A percentile compares a stretch with the other conserved stretches of the same genome.
Conservation (phyloP, 1,140 invertebrate genomes). For the Wiebesia pumilae region DNA sequence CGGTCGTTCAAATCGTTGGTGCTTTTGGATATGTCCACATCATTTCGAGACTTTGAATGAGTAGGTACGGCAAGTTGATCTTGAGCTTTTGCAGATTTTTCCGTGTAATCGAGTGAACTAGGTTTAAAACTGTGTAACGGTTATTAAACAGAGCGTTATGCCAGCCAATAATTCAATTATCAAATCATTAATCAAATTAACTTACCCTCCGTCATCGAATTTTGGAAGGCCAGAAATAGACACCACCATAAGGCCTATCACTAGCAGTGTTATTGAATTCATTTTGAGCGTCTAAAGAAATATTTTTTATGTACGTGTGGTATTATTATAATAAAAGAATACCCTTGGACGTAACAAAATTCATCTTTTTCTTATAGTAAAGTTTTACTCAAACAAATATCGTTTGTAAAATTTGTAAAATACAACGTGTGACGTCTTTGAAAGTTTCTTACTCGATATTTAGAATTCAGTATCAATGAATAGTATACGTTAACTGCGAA, state of each 20-base stretch:
- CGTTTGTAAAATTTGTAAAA: no score
- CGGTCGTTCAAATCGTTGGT: slow-evolving; percentile 62
- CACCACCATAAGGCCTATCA: slow-evolving; percentile 41
- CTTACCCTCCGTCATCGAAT: slow-evolving; percentile 69
- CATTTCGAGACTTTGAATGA: slow-evolving; percentile 52
- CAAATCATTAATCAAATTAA: slow-evolving; percentile 15
- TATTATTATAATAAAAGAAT: background rate
- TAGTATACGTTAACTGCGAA: no score
- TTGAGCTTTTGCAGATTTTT: slow-evolving; percentile 63
- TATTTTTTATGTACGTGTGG: background rate
- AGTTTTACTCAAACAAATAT: no score
- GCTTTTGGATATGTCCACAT: slow-evolving; percentile 5
- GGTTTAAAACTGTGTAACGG: slow-evolving; percentile 65
- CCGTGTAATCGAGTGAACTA: slow-evolving; percentile 67
- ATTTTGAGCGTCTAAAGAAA: slow-evolving; percentile 18
- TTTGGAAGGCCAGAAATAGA: slow-evolving; percentile 64
- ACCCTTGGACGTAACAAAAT: no score
- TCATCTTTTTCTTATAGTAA: no score
- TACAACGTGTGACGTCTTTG: no score
- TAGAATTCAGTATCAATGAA: no score
- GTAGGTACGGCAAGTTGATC: slow-evolving; percentile 69
- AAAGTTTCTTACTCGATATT: no score
- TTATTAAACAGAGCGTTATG: background rate
- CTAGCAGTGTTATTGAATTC: background rate
- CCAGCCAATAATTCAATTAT: background rate